Evolutionary conservation across 2,888 invertebrate species (phyloP), one percentile per base, ranked within the genome.

Genomic region (Theretra japonica): DNA sequence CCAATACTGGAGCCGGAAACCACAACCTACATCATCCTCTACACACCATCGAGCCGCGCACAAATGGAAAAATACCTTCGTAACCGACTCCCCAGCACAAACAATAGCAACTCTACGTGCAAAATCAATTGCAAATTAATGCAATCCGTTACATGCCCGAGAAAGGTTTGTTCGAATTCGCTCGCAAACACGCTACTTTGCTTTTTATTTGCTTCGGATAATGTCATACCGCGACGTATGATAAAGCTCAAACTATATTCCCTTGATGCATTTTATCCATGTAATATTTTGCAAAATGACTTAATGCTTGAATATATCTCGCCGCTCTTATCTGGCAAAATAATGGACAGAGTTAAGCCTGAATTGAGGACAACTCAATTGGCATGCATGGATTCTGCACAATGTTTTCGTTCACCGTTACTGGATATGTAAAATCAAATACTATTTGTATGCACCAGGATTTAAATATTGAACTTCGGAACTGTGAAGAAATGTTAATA

Each of bases 21-120:
- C 88, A 87, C 91, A 90, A 88, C 88, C 90, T 88, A 88, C 88
- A 90, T 90, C 86, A 85, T 84, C 80, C 76, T 73, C 78, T 77
- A 79, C 75, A 79, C 82, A 81, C 79, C 80, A 79, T 74, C 75
- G 74, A 78, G 75, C 81, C 80, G 80, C 79, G 81, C 77, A 77
- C 79, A 83, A 87, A 90, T 89, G 82, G 84, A 88, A 88, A 88
- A 89, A 89, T 86, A 82, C 84, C 86, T 86, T 81, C 77, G 81
- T 78, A 88, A 83, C 81, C 77, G 77, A 53, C n/a, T 53, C 19
- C 53, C 53, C 53, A 84, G 83, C 80, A 81, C 84, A 88, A 92
- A 90, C 88, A 88, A 90, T 87, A 83, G 84, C 81, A 83, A 76
- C 76, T 77, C 83, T 83, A 86, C 90, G 87, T 88, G 90, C 88